Base-by-base conservation (phyloP, 2,113 vertebrate genomes). In the Paradoxurus hermaphroditus region DNA sequence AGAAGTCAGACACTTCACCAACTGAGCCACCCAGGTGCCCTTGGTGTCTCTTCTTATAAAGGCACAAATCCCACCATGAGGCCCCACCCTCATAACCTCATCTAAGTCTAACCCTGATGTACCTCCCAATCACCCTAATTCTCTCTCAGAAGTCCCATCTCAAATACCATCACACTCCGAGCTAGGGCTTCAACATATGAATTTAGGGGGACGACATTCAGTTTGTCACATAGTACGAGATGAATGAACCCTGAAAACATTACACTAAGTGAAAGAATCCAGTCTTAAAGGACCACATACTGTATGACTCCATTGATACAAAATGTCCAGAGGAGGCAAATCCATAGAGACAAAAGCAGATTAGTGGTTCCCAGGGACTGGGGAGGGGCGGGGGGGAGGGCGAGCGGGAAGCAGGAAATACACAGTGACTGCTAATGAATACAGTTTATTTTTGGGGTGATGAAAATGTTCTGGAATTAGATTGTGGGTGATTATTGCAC, bases 381-480 rank as follows among this genome's bases (percentile, higher is more conserved):
- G 18, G 39, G 25, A 10, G 12, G 63, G 18, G 39, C 27, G 7
- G 12, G 63, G 9, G 70, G 51, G 56, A 59, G n/a, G n/a, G n/a
- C n/a, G n/a, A 53, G 51, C 4, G 16, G 56, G 56, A n/a, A n/a
- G 56, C 56, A 78, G 11, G 59, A 39, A 62, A 39, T 25, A 53
- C 29, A 63, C 14, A 56, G 36, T 18, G 29, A 94, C 27, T 81
- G 41, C 53, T 92, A 62, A 62, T 49, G 78, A 72, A 49, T 59
- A 67, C 70, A 59, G 79, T 75, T 56, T 88, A 88, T 84, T 88
- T 53, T 36, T 1, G 62, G n/a, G 53, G 41, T 68, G 49, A 49
- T 84, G 34, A 68, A 94, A 82, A 90, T 82, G 46, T 91, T 94
- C 73, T 91, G 81, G 56, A 75, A 81, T 82, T 82, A 67, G 73